Evolutionary conservation across 2,888 invertebrate species (phyloP), one percentile per base, ranked within the genome.

Genomic region (Caenorhabditis sp.): DNA sequence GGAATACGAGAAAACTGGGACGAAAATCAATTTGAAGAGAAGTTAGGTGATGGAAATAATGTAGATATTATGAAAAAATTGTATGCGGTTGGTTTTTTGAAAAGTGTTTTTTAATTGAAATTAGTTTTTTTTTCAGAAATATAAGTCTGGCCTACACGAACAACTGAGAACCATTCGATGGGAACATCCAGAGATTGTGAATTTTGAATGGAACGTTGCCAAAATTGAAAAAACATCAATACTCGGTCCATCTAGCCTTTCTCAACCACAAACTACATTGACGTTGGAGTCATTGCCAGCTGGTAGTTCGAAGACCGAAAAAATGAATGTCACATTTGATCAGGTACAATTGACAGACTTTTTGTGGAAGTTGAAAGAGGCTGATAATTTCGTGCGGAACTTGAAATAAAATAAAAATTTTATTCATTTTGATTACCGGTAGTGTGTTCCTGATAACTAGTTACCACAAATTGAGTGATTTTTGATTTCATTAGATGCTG

Each of bases 341-440:
- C 66, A 72, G 10, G 27, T 63, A 37, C 71, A 72, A 54, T 50
- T 72, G 50, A 57, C 62, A 1, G 71, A 72, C 27, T 72, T 72
- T 57, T 61, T 72, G 21, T 79, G 76, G 77, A 76, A 70, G 21
- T 55, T 81, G 10, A 65, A 75, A 37, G 76, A 79, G 60, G 78
- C 81, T 6, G 55, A 63, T 24, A 64, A 78, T 50, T 62, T 59
- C 36, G 31, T 27, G 23, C 51, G 21, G 2, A 51, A 51, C 21
- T 51, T 51, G 21, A 21, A 43, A 43, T 43, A 14, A 43, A 43
- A 31, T 31, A 10, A n/a, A n/a, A n/a, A n/a, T n/a, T 31, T 31
- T 31, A 31, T 31, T 31, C 31, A 6, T n/a, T n/a, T n/a, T 31
- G 4, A 31, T 31, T 31, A 31, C 31, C 31, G 31, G 31, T 31